Evolutionary conservation across 2,888 invertebrate species (phyloP).

Genomic region (Andrena marginata): DNA sequence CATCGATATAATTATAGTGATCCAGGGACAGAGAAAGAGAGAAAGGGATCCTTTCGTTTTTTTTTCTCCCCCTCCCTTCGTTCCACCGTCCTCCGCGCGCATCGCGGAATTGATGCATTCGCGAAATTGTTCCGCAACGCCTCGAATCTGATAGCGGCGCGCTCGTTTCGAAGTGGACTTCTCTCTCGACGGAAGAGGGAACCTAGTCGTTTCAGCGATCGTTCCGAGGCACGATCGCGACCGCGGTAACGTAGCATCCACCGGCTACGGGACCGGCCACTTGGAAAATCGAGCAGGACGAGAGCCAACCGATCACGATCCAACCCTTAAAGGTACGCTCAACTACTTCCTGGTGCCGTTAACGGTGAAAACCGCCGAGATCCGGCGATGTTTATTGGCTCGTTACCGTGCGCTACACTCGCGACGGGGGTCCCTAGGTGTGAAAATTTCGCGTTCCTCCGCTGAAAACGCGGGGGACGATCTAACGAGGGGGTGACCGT

Average conservation of each 20-base stretch:
- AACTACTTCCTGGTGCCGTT: slow-evolving; percentile 70
- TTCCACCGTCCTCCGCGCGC: neutral
- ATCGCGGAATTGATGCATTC: slow-evolving; percentile 64
- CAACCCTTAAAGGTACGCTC: slow-evolving; percentile 67
- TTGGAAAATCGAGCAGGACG: slow-evolving; percentile 66
- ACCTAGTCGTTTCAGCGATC: slow-evolving; percentile 50
- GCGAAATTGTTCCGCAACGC: slow-evolving; percentile 75
- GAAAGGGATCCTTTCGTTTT: neutral
- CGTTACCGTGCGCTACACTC: slow-evolving; percentile 59
- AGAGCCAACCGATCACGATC: slow-evolving; percentile 70
- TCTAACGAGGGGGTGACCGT: slow-evolving; percentile 43
- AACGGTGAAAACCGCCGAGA: slow-evolving; percentile 67
- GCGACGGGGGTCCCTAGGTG: slow-evolving; percentile 51
- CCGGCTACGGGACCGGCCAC: slow-evolving; percentile 33
- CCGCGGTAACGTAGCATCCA: slow-evolving; percentile 48
- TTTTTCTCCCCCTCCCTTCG: neutral
- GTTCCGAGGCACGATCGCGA: slow-evolving; percentile 47
- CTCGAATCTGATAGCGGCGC: slow-evolving; percentile 68
- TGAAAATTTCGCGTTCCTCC: slow-evolving; percentile 64
- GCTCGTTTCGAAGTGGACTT: slow-evolving; percentile 42
- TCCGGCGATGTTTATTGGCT: slow-evolving; percentile 68
- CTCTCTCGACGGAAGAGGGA: slow-evolving; percentile 4
- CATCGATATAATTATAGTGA: slow-evolving; percentile 74
- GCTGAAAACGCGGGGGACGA: slow-evolving; percentile 31
- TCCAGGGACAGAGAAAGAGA: slow-evolving; percentile 34